phyloP scores from a whole-genome alignment of 2,113 vertebrate species.

The Centrocercus urophasianus region DNA sequence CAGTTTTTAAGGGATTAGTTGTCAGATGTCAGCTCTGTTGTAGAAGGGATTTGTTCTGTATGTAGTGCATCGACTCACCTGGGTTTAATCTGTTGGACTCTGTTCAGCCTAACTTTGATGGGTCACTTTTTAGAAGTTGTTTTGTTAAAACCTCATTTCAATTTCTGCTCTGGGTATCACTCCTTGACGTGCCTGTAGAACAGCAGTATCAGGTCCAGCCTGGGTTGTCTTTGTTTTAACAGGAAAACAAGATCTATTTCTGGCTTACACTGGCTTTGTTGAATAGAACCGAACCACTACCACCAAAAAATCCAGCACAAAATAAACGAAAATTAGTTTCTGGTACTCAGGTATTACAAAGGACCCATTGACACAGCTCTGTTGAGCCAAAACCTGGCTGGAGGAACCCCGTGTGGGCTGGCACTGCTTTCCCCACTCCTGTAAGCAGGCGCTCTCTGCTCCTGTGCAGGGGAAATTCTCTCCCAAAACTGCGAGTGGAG shows the following conservation, averaged over 20 bases:
- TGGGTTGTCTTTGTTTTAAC: background rate
- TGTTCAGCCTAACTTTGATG: background rate
- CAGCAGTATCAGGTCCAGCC: background rate
- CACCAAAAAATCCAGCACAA: background rate
- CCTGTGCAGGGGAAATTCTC: background rate
- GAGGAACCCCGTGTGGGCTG: accelerated
- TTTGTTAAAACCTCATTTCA: background rate
- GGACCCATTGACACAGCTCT: background rate
- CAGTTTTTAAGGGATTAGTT: background rate
- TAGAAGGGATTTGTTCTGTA: background rate
- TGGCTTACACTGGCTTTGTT: background rate
- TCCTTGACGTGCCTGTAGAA: background rate
- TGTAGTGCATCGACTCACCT: no score
- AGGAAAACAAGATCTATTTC: background rate
- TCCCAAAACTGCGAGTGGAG: accelerated
- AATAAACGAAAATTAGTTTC: background rate
- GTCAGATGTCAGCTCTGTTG: background rate
- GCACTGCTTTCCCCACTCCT: background rate
- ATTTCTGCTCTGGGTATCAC: background rate
- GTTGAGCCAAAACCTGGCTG: background rate
- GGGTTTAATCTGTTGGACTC: background rate
- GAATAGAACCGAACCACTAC: background rate
- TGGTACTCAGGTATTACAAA: background rate
- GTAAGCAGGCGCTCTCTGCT: background rate
- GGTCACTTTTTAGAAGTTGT: background rate